phyloP scores from a whole-genome alignment of 2,888 invertebrate genomes.

The Rhaphigaster nebulosa region DNA sequence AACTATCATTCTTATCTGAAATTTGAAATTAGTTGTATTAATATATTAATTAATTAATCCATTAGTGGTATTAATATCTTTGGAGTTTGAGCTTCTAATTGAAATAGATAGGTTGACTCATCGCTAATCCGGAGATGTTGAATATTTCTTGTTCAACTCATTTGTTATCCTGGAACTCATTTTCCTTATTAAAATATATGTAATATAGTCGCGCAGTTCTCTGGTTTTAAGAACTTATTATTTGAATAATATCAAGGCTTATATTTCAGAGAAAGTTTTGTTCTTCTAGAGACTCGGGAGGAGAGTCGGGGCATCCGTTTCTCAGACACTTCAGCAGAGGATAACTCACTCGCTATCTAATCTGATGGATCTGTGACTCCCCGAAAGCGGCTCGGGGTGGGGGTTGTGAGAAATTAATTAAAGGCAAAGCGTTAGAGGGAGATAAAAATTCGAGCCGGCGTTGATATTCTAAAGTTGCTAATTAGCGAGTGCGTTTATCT shows the following conservation, averaged over 20 bases:
- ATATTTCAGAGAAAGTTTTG: background rate
- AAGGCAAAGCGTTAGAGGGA: constrained; percentile 7
- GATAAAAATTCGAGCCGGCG: constrained; percentile 4
- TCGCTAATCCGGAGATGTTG: too few species aligned
- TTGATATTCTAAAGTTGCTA: constrained; percentile 35
- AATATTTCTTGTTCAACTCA: too few species aligned
- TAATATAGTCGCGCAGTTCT: background rate
- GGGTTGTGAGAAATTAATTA: constrained; percentile 35
- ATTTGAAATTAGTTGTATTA: too few species aligned
- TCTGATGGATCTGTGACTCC: constrained; percentile 39
- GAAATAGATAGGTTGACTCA: too few species aligned
- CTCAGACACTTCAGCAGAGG: background rate
- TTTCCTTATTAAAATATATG: background rate
- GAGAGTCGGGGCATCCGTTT: background rate
- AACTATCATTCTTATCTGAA: too few species aligned
- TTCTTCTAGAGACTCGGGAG: background rate
- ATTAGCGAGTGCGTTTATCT: constrained; percentile 42
- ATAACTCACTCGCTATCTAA: constrained; percentile 38
- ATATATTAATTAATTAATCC: too few species aligned
- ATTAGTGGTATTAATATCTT: too few species aligned
- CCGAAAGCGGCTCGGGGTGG: background rate
- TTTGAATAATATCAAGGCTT: background rate
- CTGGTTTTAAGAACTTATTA: background rate
- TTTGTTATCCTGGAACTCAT: background rate
- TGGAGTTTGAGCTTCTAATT: too few species aligned